Evolutionary conservation across 2,888 invertebrate genomes (phyloP), one percentile per base, ranked within the genome.

Genomic region (Caradrina clavipalpis): DNA sequence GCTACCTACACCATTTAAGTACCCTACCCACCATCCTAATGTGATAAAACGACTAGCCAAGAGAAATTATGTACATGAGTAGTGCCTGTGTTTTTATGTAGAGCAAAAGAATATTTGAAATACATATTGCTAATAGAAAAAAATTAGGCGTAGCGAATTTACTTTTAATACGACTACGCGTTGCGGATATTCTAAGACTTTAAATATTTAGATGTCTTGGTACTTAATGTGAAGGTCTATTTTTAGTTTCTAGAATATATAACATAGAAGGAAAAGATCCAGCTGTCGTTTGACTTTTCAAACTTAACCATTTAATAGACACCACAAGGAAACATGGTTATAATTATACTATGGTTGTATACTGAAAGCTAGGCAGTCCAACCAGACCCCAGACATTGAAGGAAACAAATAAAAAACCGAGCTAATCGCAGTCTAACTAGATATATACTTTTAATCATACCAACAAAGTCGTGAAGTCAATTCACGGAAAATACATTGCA

Each of bases 401-500:
- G 22, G 13, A 47, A 45, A 68, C 13, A 31, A 55, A 39, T 22
- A 4, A 19, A 57, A 63, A 51, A 66, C 26, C 2, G 6, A 51
- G 42, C 10, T 17, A 51, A 13, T 3, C 7, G 39, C 31, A 58
- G 13, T 51, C 5, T 17, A 57, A 58, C n/a, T 47, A 54, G 1
- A 5, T 45, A 66, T 0, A 26, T 15, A 21, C 39, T 15, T 2
- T 39, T 39, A 13, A 11, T 11, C 13, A 39, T 13, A 39, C 39
- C 39, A 39, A 39, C 35, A 10, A 59, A 26, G 35, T 69, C 69
- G 53, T 54, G 53, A 47, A 69, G 17, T 47, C 19, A 35, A 56
- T 53, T 62, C 55, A 71, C 50, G 73, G 35, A 72, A 64, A 71
- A 72, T 11, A 72, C 50, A 56, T 56, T 51, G 71, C 73, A 65